Evolutionary conservation across 2,888 invertebrate species (phyloP).

Genomic region (Melanostoma scalare): DNA sequence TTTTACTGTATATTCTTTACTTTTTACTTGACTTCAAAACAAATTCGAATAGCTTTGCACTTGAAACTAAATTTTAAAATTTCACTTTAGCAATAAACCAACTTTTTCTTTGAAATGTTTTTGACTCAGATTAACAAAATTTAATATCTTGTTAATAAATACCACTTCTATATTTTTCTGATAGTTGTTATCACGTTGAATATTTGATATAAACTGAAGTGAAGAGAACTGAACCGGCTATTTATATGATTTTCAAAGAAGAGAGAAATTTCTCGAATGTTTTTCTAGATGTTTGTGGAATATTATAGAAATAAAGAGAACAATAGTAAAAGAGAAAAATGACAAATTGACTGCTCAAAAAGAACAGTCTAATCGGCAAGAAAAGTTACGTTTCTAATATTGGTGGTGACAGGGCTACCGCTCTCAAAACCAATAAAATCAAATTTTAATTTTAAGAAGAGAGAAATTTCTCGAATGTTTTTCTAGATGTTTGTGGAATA

Average conservation of each 20-base stretch:
- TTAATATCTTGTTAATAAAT: constrained; percentile 51
- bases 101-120: neutral
- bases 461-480: constrained; percentile 41
- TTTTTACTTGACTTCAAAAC: neutral
- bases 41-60: neutral
- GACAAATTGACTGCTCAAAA: too few relatives aligned
- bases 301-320: constrained; percentile 2
- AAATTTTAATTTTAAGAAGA: constrained; percentile 12
- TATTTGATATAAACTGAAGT: constrained; percentile 28
- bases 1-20: constrained; percentile 79
- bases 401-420: too few relatives aligned
- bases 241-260: constrained; percentile 55
- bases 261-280: constrained; percentile 49
- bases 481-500: constrained; percentile 41
- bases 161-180: neutral
- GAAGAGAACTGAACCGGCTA: constrained; percentile 23
- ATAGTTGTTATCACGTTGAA: neutral
- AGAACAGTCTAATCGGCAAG: too few relatives aligned
- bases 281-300: constrained; percentile 40
- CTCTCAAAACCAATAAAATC: too few relatives aligned
- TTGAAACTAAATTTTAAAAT: too few relatives aligned
- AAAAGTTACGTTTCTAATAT: too few relatives aligned
- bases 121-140: too few relatives aligned
- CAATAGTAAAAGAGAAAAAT: too few relatives aligned
- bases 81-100: too few relatives aligned